Evolutionary conservation across 1,140 invertebrate genomes (phyloP).

Genomic region (Samia ricini): DNA sequence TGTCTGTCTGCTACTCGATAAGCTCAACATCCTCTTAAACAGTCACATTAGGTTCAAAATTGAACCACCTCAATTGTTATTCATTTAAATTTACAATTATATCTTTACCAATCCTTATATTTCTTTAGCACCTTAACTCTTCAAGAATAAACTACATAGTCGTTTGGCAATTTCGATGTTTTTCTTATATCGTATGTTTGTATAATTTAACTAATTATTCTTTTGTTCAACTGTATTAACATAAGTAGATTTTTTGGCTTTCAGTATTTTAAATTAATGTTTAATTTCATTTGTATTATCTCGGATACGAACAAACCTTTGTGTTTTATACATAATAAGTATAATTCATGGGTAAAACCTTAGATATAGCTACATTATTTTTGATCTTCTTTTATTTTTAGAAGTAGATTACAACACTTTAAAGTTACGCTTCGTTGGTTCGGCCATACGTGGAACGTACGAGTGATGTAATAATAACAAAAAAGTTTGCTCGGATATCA

Average conservation of each 20-base stretch:
- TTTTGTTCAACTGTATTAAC: conserved; percentile 12
- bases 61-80: conserved; percentile 7
- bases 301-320: not conserved
- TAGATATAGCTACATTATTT: not conserved
- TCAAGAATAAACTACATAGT: not conserved
- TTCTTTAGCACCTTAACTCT: not conserved
- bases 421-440: too few relatives aligned
- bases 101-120: not conserved
- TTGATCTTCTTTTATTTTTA: not conserved
- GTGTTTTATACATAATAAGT: not conserved
- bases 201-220: conserved; percentile 9
- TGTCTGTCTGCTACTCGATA: conserved; percentile 57
- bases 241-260: not conserved
- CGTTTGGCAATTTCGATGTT: not conserved
- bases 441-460: too few relatives aligned
- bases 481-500: too few relatives aligned
- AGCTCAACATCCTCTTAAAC: conserved; percentile 28
- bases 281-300: not conserved
- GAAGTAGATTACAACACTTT: too few relatives aligned
- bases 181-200: not conserved
- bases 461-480: too few relatives aligned
- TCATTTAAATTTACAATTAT: conserved; percentile 3
- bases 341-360: not conserved
- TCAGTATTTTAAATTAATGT: not conserved
- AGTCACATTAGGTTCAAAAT: conserved; percentile 32